Base-by-base conservation (phyloP, 2,888 invertebrate species). In the Temnothorax ravouxi region DNA sequence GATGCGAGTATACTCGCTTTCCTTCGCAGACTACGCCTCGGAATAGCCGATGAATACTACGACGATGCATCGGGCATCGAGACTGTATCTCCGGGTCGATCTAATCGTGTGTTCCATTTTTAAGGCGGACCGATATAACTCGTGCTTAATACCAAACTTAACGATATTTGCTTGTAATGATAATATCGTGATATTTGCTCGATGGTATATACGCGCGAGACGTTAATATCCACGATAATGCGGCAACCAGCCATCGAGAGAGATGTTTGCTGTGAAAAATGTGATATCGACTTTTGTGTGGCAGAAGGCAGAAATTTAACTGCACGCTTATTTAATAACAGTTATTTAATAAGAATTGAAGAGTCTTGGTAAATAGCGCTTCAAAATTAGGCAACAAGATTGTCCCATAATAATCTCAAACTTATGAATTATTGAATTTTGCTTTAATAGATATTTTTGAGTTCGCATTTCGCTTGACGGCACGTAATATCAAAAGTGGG, bases 111-210 rank as follows among this genome's bases (percentile, higher is more conserved):
- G 38, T 41, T 29, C n/a, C 66, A 66, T 25, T 77, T 41, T 77
- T 77, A n/a, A 66, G 41, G 15, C 38, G 13, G 18, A 25, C 11
- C n/a, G 41, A 76, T 50, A 61, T 13, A 15, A 25, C 52, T 52
- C 66, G 75, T 21, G 50, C 18, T 41, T 41, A n/a, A n/a, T n/a
- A 25, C 13, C 13, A 13, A 77, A 66, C 52, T 77, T 25, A 77
- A 54, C 18, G 13, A 2, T 13, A 52, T 25, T 15, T 50, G 52
- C 15, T 29, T 21, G 54, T 15, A 21, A 59, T 13, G 79, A 56
- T 71, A 71, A 71, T 21, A 59, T 56, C 56, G 18, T 11, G 15
- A 69, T 77, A 69, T 21, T 69, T 59, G 6, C 25, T 54, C 13
- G 29, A 41, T 1, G n/a, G 11, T 62, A 64, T 21, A 41, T 69